phyloP scores from a whole-genome alignment of 35 echinoderm and acorn worm genomes.

The Patiria miniata region DNA sequence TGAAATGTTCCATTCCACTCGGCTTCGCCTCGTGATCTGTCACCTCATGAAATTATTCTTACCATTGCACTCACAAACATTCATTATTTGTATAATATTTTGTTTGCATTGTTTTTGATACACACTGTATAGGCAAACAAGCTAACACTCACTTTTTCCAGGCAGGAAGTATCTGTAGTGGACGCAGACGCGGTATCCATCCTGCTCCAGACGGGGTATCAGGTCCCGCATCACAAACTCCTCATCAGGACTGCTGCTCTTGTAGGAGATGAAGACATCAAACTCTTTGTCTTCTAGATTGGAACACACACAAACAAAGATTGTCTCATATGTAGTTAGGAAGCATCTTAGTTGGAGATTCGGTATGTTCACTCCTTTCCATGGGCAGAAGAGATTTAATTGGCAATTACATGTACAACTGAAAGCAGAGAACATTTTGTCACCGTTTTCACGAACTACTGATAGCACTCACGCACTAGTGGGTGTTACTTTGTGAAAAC shows the following conservation, averaged over 20 bases:
- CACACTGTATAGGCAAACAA: background rate
- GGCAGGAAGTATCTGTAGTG: slow-evolving; percentile 40
- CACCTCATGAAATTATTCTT: too few species aligned
- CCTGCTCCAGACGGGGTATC: slow-evolving; percentile 19
- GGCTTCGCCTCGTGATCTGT: too few species aligned
- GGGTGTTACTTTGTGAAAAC: too few species aligned
- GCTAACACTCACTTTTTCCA: slow-evolving; percentile 27
- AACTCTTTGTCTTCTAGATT: slow-evolving; percentile 25
- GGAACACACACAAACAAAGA: background rate
- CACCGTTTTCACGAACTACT: too few species aligned
- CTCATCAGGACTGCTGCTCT: slow-evolving; percentile 22
- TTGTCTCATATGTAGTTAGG: background rate
- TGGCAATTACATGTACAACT: too few species aligned
- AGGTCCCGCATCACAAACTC: slow-evolving; percentile 18
- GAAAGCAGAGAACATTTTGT: too few species aligned
- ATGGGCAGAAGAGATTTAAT: too few species aligned
- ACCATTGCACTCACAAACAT: too few species aligned
- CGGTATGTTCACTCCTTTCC: background rate
- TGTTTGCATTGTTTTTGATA: too few species aligned
- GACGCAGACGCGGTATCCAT: slow-evolving; percentile 24
- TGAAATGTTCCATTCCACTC: too few species aligned
- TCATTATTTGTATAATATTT: too few species aligned
- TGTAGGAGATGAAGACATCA: slow-evolving; percentile 43
- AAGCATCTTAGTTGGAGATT: background rate
- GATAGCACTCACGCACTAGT: too few species aligned